Evolutionary conservation across 30 jellyfish, hydroid and myxozoan genomes (phyloP).

Genomic region (Chironex yamaguchii): DNA sequence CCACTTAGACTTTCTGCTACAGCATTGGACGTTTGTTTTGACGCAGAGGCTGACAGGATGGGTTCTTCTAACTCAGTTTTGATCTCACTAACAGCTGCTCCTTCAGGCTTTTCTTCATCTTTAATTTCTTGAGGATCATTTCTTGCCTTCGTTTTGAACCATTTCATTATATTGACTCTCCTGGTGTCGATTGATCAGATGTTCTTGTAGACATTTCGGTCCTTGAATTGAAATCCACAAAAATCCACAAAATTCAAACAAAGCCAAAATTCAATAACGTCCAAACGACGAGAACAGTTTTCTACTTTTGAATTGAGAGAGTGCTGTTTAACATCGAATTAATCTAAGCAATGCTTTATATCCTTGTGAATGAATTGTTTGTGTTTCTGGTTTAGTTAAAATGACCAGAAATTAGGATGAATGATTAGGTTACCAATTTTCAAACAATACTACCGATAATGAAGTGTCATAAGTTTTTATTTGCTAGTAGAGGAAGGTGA

Average conservation of each 20-base stretch:
- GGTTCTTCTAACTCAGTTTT: slow-evolving; percentile 48
- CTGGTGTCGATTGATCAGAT: slow-evolving; percentile 39
- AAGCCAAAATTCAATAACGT: background rate
- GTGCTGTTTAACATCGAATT: background rate
- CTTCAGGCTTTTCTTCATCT: slow-evolving; percentile 20
- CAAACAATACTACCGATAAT: no score
- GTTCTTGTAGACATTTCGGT: background rate
- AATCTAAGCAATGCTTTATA: no score
- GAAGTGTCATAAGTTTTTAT: slow-evolving; percentile 1
- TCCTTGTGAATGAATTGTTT: no score
- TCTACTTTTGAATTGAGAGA: slow-evolving; percentile 9
- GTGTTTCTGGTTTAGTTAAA: no score
- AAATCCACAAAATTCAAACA: slow-evolving; percentile 10
- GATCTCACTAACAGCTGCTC: slow-evolving; percentile 39
- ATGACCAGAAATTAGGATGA: no score
- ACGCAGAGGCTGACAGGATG: slow-evolving; percentile 47
- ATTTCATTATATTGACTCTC: slow-evolving; percentile 19
- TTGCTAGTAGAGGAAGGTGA: slow-evolving; percentile 3
- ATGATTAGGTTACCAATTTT: no score
- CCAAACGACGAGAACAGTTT: slow-evolving; percentile 21
- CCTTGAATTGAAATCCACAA: slow-evolving; percentile 7
- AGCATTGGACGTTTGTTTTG: slow-evolving; percentile 22
- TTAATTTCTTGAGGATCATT: slow-evolving; percentile 9
- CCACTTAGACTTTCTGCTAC: slow-evolving; percentile 49
- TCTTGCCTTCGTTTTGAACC: slow-evolving; percentile 27